These are phyloP conservation scores for Deilephila porcellus DNA, from an alignment of 2,888 invertebrate species.

Conservation along the genomic window DNA sequence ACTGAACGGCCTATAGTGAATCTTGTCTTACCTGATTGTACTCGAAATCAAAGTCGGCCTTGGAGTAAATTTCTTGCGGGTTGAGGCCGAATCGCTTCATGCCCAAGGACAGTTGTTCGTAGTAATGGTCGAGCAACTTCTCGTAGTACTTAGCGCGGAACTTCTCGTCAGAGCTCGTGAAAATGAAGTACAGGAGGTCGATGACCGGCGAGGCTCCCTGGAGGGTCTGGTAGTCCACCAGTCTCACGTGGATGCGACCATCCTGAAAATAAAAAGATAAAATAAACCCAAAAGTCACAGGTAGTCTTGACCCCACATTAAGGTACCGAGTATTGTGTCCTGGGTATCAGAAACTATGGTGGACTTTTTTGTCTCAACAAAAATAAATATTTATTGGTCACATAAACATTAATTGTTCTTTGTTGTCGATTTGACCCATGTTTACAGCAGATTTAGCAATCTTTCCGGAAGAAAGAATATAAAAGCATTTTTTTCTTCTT, in stretches of 20 bases:
- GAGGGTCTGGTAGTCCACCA: constrained; percentile 67
- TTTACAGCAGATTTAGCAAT: too few relatives aligned
- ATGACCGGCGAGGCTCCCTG: constrained; percentile 56
- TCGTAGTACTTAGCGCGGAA: constrained; percentile 55
- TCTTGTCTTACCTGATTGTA: constrained; percentile 48
- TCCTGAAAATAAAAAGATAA: constrained; percentile 49
- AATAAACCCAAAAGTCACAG: not conserved
- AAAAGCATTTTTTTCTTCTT: too few relatives aligned
- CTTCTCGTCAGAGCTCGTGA: constrained; percentile 61
- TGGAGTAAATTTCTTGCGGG: constrained; percentile 51
- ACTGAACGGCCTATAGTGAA: not conserved
- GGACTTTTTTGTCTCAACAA: too few relatives aligned
- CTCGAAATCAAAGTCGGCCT: constrained; percentile 56
- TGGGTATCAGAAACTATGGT: too few relatives aligned
- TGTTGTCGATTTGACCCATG: too few relatives aligned
- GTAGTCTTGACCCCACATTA: not conserved
- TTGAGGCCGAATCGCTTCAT: constrained; percentile 50
- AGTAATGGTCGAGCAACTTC: constrained; percentile 47
- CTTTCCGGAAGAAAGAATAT: too few relatives aligned
- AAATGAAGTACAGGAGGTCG: constrained; percentile 68
- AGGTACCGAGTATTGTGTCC: too few relatives aligned
- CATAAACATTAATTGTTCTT: too few relatives aligned
- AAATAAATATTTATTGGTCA: too few relatives aligned
- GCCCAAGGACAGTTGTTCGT: constrained; percentile 48
- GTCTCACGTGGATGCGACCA: constrained; percentile 50